A percentile compares a stretch with the other conserved stretches of the same genome.
phyloP scores from a whole-genome alignment of 2,113 vertebrate genomes.

The Sterna hirundo region DNA sequence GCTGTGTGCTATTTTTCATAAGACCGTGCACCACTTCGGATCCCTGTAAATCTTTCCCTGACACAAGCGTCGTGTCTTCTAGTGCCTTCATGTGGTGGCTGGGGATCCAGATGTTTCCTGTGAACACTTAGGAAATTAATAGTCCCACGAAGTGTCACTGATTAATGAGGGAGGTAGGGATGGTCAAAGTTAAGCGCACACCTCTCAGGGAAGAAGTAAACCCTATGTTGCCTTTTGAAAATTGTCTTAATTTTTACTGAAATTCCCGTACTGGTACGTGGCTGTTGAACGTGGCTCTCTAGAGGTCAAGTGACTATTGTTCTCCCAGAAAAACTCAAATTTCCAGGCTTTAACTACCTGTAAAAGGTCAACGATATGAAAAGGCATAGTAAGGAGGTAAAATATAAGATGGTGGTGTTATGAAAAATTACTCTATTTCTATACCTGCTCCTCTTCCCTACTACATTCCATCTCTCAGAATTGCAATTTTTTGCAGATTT shows the following conservation, averaged over 20 bases:
- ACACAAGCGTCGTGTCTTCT: rapidly evolving
- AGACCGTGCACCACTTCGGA: rapidly evolving
- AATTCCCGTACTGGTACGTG: not conserved
- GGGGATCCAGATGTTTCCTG: not conserved
- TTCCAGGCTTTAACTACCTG: not conserved
- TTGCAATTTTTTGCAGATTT: not conserved
- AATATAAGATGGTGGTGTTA: not conserved
- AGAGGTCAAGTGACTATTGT: not conserved
- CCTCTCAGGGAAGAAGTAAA: not conserved
- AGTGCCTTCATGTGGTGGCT: not conserved
- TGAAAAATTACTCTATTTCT: not conserved
- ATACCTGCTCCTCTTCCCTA: not conserved
- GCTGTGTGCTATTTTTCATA: not conserved
- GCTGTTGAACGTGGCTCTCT: not conserved
- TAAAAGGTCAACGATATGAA: not conserved
- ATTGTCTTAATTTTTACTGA: not conserved
- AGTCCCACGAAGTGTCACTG: not conserved
- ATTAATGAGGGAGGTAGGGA: too few relatives aligned
- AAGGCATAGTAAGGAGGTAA: not conserved
- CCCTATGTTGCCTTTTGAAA: not conserved
- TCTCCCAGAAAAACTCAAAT: not conserved
- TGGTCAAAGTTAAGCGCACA: not conserved
- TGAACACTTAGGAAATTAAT: not conserved
- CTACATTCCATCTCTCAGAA: not conserved
- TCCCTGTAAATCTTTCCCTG: not conserved